These are phyloP conservation scores for Engraulis encrasicolus DNA, from an alignment of 2,113 vertebrate genomes.

Conservation along the genomic window DNA sequence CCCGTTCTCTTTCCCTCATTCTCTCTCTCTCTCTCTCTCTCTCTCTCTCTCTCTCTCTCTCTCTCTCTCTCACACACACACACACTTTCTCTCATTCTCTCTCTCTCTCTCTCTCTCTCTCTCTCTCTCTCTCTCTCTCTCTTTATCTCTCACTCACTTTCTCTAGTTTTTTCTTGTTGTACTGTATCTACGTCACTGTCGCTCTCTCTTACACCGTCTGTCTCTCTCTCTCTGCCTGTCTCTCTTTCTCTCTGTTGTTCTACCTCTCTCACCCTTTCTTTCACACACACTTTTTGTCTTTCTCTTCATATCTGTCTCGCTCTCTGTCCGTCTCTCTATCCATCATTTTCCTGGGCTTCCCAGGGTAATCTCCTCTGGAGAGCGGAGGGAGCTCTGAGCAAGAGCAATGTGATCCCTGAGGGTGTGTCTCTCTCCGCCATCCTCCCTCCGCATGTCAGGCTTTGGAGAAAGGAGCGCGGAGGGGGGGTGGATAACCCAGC, in stretches of 20 bases:
- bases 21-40: too few relatives aligned
- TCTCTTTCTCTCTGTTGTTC: too few relatives aligned
- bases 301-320: neutral
- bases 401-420: conserved; percentile 18
- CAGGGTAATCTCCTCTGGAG: conserved; percentile 53
- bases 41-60: too few relatives aligned
- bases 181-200: neutral
- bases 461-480: conserved; percentile 15
- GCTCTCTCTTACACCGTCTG: too few relatives aligned
- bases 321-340: too few relatives aligned
- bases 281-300: too few relatives aligned
- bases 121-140: conserved; percentile 15
- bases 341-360: conserved; percentile 46
- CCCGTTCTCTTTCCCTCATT: too few relatives aligned
- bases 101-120: neutral
- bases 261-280: too few relatives aligned
- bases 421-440: conserved; percentile 12
- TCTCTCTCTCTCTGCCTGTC: too few relatives aligned
- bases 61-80: neutral
- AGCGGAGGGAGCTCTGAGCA: neutral
- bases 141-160: conserved; percentile 29
- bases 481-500: neutral
- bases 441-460: conserved; percentile 1
- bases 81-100: neutral
- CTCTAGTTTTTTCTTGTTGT: too few relatives aligned